Evolutionary conservation across 1,140 invertebrate species (phyloP).

Genomic region (Triops cancriformis): DNA sequence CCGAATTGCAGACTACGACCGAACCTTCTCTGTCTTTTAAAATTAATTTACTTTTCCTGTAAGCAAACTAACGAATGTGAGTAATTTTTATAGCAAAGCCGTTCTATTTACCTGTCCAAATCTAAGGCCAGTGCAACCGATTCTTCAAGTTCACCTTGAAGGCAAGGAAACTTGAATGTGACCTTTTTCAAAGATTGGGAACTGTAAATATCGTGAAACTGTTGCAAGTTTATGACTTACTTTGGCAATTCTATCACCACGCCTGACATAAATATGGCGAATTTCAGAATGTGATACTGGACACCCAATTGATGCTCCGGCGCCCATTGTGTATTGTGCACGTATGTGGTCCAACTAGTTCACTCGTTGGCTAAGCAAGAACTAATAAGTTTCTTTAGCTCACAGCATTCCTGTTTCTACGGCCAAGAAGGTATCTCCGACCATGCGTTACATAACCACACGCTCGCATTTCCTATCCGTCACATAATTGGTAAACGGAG

Average conservation of each 20-base stretch:
- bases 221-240: neutral
- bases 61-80: neutral
- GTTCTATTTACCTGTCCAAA: slow-evolving; percentile 2
- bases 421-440: neutral
- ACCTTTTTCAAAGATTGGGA: slow-evolving; percentile 1
- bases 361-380: neutral
- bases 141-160: slow-evolving; percentile 7
- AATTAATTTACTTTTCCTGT: neutral
- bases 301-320: neutral
- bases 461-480: neutral
- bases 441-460: neutral
- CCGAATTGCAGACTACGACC: neutral
- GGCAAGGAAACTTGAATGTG: neutral
- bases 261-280: neutral
- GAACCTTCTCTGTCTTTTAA: neutral
- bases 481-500: slow-evolving; percentile 7
- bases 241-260: neutral
- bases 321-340: neutral
- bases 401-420: neutral
- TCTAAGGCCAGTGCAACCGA: slow-evolving; percentile 7
- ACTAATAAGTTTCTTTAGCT: neutral
- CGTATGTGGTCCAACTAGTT: neutral
- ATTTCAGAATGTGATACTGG: neutral
- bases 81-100: neutral
- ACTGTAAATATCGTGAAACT: neutral